Base-by-base conservation (phyloP, 2,797 vertebrate species). In the Florisuga fusca region DNA sequence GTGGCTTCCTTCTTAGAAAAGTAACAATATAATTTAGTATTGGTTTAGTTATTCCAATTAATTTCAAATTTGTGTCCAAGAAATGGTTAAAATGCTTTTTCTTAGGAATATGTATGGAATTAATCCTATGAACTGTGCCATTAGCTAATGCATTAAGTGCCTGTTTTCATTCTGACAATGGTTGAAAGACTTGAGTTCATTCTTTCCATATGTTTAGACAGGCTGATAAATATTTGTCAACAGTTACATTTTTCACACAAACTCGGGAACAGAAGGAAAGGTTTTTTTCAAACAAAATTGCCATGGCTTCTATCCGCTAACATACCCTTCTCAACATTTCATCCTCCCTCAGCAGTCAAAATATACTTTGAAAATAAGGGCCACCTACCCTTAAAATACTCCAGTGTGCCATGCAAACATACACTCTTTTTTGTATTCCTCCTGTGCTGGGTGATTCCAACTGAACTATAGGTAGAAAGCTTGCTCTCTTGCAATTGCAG, bases 391-490 rank as follows among this genome's bases (percentile, higher is more conserved):
- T 72, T 77, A 89, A 73, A 72, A 89, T 69, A 85, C 80, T 89
- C 71, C 51, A 89, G 73, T 43, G 55, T 78, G 92, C 90, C 57
- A 77, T 33, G 34, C 61, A 96, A 90, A 91, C 69, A 92, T 69
- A 73, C 43, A 81, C 74, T 59, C 36, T 66, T 54, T 68, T 80
- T 58, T 66, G 31, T 85, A 82, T 54, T 91, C 43, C 91, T 59
- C 72, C 86, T 85, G 83, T 68, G 33, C 46, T 75, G 96, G 80
- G 91, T 79, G 81, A 97, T 95, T 97, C 96, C 93, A 88, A 92
- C 61, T 84, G 87, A 96, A 95, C 88, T 54, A 87, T 45, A 94
- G 89, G 94, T 96, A 95, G 92, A 81, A 83, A 91, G 58, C 80
- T 93, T 88, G 84, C 79, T 88, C 61, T 87, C 79, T 83, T 87